A percentile compares a stretch with the other conserved stretches of the same genome.
Evolutionary conservation across 2,113 vertebrate genomes (phyloP).

Genomic region (Paradisaea rubra): DNA sequence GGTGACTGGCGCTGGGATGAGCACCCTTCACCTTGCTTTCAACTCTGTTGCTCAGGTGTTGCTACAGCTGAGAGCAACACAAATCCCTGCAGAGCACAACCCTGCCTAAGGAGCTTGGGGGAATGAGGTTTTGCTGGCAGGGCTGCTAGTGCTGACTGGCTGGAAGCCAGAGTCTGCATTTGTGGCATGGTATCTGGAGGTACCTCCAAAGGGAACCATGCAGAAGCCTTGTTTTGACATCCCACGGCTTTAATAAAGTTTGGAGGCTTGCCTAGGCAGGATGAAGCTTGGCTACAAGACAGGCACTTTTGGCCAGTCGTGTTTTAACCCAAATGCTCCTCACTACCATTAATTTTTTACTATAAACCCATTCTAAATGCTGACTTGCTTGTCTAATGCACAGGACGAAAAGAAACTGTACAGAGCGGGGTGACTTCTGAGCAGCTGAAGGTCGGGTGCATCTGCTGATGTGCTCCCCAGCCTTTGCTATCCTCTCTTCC

Average conservation of each 20-base stretch:
- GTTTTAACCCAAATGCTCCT: not conserved
- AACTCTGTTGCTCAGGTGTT: not conserved
- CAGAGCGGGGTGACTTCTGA: not conserved
- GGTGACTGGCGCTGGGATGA: not conserved
- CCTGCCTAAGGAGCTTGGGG: not conserved
- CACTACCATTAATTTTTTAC: not conserved
- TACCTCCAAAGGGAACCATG: not conserved
- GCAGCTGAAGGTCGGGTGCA: not conserved
- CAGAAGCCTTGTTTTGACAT: constrained; percentile 39
- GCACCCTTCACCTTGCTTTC: not conserved
- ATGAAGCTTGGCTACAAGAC: not conserved
- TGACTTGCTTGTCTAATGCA: not conserved
- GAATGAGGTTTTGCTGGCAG: not conserved
- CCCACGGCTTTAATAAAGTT: not conserved
- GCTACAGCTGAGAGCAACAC: not conserved
- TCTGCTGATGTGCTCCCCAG: not conserved
- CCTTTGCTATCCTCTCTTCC: not conserved
- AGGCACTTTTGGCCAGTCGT: not conserved
- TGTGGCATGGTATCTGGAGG: not conserved
- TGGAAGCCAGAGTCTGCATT: not conserved
- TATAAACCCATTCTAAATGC: not conserved
- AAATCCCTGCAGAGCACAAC: not conserved
- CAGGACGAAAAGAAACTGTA: fast-evolving
- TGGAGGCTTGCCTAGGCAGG: constrained; percentile 23
- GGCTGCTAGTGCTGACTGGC: not conserved